A percentile compares a stretch with the other conserved stretches of the same genome.
These are phyloP conservation scores for Sorex maritimensis DNA, from an alignment of 2,797 vertebrate species.

Conservation along the genomic window DNA sequence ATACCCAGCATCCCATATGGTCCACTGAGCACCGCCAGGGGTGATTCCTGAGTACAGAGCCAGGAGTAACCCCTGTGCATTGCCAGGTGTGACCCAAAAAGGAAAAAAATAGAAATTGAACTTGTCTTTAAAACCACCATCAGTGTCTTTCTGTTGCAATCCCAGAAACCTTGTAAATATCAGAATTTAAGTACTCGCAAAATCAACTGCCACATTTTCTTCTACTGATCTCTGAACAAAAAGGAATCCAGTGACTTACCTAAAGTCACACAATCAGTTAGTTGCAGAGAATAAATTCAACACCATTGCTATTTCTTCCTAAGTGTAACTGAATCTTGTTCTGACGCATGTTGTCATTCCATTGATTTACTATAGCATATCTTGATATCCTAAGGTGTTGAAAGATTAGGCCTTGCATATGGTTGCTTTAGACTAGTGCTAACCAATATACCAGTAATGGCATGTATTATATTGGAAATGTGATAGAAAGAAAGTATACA, in stretches of 20 bases:
- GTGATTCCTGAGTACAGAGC: too few relatives aligned
- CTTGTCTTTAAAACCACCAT: background rate
- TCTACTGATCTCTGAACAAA: slow-evolving; percentile 34
- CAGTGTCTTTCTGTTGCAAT: background rate
- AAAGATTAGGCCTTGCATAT: background rate
- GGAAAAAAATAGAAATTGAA: background rate
- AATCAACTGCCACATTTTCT: background rate
- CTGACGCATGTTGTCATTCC: background rate
- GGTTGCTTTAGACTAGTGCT: background rate
- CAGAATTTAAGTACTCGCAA: background rate
- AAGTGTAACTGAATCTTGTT: background rate
- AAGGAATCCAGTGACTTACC: background rate
- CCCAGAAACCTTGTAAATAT: background rate
- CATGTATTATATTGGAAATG: background rate
- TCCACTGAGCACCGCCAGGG: too few relatives aligned
- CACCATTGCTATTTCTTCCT: background rate
- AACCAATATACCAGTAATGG: background rate
- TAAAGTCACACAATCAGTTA: background rate
- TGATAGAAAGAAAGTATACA: background rate
- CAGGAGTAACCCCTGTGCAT: too few relatives aligned
- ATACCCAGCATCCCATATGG: too few relatives aligned
- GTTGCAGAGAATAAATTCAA: background rate
- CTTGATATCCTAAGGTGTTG: background rate
- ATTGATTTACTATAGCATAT: background rate
- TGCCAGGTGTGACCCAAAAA: too few relatives aligned